These are phyloP conservation scores for Seira ritae DNA, from an alignment of 2,888 invertebrate species.

Conservation along the genomic window DNA sequence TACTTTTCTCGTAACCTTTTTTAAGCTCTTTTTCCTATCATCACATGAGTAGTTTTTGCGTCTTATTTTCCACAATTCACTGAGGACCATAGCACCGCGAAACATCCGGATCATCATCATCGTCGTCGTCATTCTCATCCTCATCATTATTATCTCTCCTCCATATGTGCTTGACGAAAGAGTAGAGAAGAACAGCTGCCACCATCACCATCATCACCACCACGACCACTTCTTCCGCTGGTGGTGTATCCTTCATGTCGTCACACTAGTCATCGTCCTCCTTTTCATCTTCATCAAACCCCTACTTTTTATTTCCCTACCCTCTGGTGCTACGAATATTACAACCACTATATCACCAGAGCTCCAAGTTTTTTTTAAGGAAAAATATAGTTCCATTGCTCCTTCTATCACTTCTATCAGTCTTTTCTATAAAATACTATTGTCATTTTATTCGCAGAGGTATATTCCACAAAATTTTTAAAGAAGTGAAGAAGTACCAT, in stretches of 20 bases:
- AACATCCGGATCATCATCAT: background rate
- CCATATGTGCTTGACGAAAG: slow-evolving; percentile 48
- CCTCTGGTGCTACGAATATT: background rate
- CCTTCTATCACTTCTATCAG: background rate
- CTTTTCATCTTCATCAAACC: slow-evolving; percentile 7
- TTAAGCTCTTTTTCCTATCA: background rate
- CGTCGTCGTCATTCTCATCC: background rate
- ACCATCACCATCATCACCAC: slow-evolving; percentile 27
- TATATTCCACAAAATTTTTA: background rate
- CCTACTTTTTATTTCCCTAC: background rate
- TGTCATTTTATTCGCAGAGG: background rate
- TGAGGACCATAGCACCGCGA: background rate
- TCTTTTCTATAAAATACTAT: background rate
- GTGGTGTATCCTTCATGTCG: slow-evolving; percentile 5
- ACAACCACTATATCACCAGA: too few relatives aligned
- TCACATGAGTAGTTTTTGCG: background rate
- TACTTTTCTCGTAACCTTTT: background rate
- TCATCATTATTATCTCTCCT: slow-evolving; percentile 54
- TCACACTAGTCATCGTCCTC: slow-evolving; percentile 2
- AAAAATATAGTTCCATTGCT: background rate
- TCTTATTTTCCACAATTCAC: background rate
- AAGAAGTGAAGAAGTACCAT: background rate
- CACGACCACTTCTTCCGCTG: too few relatives aligned
- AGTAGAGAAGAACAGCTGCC: slow-evolving; percentile 49
- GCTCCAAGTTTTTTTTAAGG: too few relatives aligned